Base-by-base conservation (phyloP, 2,113 vertebrate genomes). In the Oplegnathus fasciatus region DNA sequence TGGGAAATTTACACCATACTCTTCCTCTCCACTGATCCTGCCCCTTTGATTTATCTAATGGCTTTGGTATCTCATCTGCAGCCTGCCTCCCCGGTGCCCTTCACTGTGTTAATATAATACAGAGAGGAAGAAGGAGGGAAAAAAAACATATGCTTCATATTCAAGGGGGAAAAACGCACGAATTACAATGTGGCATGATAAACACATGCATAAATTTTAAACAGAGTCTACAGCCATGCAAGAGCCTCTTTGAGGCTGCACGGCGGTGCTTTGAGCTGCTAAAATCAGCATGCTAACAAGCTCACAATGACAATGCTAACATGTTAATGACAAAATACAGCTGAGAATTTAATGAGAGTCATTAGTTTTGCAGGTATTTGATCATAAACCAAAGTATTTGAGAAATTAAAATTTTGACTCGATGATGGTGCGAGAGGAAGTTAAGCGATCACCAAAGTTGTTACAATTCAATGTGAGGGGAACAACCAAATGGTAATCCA, bases 1-100 rank as follows among this genome's bases (percentile, higher is more conserved):
- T 61, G 42, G 72, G 32, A 78, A 78, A 89, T 92, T 83, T 88
- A 90, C 78, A 78, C 81, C 72, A 65, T 42, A n/a, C 24, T 42
- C 64, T 90, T 82, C 80, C 80, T 80, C 87, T 92, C 55, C 54
- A 42, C 85, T 76, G 69, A 83, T 74, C 78, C 66, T 52, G 57
- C 42, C 50, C 60, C 15, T 86, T n/a, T 87, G 88, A 91, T 90
- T 93, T 89, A 92, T 91, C 80, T 81, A 61, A 75, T 81, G 82
- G 82, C 86, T 66, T 62, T 54, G 69, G 78, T 75, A 40, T 76
- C 78, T 87, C 65, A 75, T 80, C 81, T 69, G 58, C 75, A 74
- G 84, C 57, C 24, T 20, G 74, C 44, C 64, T 74, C 22, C 80
- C 17, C 10, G 15, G 9, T 75, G 52, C 40, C 86, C 78, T 86